These are phyloP conservation scores for Hyalella azteca DNA, from an alignment of 2,888 invertebrate genomes.

Conservation along the genomic window DNA sequence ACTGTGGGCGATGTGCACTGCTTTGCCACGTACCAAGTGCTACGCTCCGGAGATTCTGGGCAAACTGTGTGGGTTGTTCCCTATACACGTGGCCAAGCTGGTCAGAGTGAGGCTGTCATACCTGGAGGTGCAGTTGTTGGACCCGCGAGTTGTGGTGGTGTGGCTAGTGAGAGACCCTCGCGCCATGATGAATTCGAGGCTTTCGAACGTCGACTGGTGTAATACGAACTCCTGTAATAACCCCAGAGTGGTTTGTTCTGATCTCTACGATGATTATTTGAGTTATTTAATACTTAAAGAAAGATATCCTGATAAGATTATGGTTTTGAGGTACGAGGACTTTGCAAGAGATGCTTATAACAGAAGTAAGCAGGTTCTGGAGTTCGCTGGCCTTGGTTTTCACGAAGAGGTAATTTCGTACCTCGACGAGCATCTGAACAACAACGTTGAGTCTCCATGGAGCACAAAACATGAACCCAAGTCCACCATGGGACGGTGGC, in stretches of 20 bases:
- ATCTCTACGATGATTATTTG: slow-evolving; percentile 59
- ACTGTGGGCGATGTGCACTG: slow-evolving; percentile 71
- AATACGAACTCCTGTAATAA: slow-evolving; percentile 59
- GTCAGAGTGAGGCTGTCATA: slow-evolving; percentile 59
- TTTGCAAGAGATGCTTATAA: slow-evolving; percentile 59
- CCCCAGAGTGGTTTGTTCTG: slow-evolving; percentile 59
- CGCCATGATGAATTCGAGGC: slow-evolving; percentile 60
- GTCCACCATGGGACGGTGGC: slow-evolving; percentile 48
- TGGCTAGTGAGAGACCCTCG: slow-evolving; percentile 60
- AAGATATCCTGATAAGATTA: slow-evolving; percentile 58
- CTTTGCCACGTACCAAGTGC: slow-evolving; percentile 75
- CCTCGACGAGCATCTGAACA: slow-evolving; percentile 53
- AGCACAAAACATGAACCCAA: slow-evolving; percentile 55
- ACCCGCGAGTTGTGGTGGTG: slow-evolving; percentile 59
- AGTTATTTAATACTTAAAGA: slow-evolving; percentile 58
- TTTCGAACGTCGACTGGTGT: slow-evolving; percentile 60
- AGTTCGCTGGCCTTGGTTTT: slow-evolving; percentile 60
- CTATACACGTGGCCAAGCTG: slow-evolving; percentile 60
- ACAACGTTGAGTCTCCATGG: slow-evolving; percentile 56
- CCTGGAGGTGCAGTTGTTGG: slow-evolving; percentile 57
- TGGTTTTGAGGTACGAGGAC: slow-evolving; percentile 60
- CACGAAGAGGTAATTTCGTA: slow-evolving; percentile 46
- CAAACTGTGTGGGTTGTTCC: slow-evolving; percentile 59
- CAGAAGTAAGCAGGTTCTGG: slow-evolving; percentile 59
- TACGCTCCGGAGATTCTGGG: slow-evolving; percentile 72